Base-by-base conservation (phyloP, 2,797 vertebrate species). In the Heterohyrax brucei region DNA sequence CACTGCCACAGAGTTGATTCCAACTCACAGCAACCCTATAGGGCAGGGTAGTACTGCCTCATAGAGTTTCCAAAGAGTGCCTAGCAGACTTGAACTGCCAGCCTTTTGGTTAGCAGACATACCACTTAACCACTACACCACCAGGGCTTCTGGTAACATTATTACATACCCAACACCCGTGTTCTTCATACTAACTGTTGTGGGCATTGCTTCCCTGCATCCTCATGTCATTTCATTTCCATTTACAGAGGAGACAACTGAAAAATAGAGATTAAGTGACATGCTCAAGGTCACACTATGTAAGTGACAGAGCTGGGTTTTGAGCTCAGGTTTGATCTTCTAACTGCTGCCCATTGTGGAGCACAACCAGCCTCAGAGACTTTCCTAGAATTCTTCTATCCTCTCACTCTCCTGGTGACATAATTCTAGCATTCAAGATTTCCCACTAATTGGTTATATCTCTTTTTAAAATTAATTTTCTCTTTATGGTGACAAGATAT, bases 331-430 rank as follows among this genome's bases (percentile, higher is more conserved):
- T 5, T 86, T 8, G 4, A 30, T 82, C 28, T 89, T 89, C 87
- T 64, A 62, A 50, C 26, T 9, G 39, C 46, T 53, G 22, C 7
- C 10, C 22, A 70, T 53, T 61, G 16, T 79, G 68, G 53, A 61
- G 0, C 13, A 82, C 30, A 73, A 7, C 24, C 56, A 91, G 75
- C 30, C 76, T n/a, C 14, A 46, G 14, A 19, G 48, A 10, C 21
- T 46, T 94, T 86, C 76, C 64, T 87, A 87, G 80, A 76, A 68
- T 28, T 56, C 39, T 26, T 95, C 82, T 73, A 24, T 73, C 48
- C 44, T 94, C 91, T 80, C 64, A 39, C 14, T 73, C 19, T 75
- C 26, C 80, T 86, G 64, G 66, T 30, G 39, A 80, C 5, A 75
- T 64, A 48, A 94, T 39, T n/a, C 39, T 66, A 61, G 9, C 33